Percentiles rank a stretch among this genome's conserved stretches.
phyloP scores from a whole-genome alignment of 2,797 vertebrate species.

The Danio albolineatus region DNA sequence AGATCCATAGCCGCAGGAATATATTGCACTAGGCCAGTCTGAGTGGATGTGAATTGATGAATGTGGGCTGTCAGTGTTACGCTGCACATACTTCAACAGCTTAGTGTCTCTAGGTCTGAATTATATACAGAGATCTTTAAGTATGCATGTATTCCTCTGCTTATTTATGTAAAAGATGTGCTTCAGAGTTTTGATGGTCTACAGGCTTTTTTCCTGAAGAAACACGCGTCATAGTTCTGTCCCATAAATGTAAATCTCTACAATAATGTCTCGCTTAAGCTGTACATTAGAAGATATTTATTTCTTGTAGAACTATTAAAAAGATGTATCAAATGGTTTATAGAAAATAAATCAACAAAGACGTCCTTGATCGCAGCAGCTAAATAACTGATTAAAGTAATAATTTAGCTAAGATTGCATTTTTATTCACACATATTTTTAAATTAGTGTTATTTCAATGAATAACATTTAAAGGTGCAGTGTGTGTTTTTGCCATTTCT shows the following conservation, averaged over 20 bases:
- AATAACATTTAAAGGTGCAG: background rate
- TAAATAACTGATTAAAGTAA: slow-evolving; percentile 14
- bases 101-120: slow-evolving; percentile 57
- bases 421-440: background rate
- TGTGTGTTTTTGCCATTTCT: background rate
- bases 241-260: slow-evolving; percentile 14
- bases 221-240: slow-evolving; percentile 26
- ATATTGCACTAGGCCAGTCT: slow-evolving; percentile 38
- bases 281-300: background rate
- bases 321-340: slow-evolving; percentile 4
- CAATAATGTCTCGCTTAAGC: slow-evolving; percentile 32
- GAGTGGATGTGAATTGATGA: slow-evolving; percentile 54
- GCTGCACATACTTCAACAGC: slow-evolving; percentile 55
- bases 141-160: slow-evolving; percentile 61
- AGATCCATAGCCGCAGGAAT: slow-evolving; percentile 31
- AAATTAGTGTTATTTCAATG: background rate
- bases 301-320: slow-evolving; percentile 12
- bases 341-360: background rate
- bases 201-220: background rate
- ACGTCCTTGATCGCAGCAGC: background rate
- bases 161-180: slow-evolving; percentile 51
- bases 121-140: slow-evolving; percentile 49
- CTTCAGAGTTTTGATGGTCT: slow-evolving; percentile 41
- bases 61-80: slow-evolving; percentile 54
- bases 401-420: background rate